These are phyloP conservation scores for Arctopsyche grandis DNA, from an alignment of 1,140 invertebrate genomes.

Conservation along the genomic window DNA sequence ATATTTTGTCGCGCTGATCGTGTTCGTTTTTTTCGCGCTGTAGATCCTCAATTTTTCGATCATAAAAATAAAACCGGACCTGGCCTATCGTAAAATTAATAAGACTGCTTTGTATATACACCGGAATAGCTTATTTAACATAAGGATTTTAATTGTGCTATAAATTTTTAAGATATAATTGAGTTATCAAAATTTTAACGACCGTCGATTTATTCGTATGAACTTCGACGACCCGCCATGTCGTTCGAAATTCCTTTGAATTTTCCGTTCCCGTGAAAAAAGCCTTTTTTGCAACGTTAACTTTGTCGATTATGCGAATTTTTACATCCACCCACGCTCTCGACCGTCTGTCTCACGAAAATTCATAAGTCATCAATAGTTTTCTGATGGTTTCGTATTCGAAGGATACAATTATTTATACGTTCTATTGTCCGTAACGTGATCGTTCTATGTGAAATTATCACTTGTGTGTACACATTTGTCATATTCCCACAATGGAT, in stretches of 20 bases:
- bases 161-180: conserved; percentile 43
- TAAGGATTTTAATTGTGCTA: conserved; percentile 32
- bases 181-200: conserved; percentile 35
- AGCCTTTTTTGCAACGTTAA: background rate
- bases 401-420: background rate
- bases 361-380: background rate
- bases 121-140: conserved; percentile 29
- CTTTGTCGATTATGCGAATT: too few relatives aligned
- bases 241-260: background rate
- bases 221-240: background rate
- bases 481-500: too few relatives aligned
- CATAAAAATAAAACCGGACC: conserved; percentile 37
- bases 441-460: background rate
- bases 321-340: too few relatives aligned
- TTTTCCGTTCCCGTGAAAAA: background rate
- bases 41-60: conserved; percentile 13
- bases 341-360: too few relatives aligned
- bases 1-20: conserved; percentile 4
- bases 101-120: conserved; percentile 37
- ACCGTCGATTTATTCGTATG: background rate
- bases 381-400: background rate
- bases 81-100: conserved; percentile 40
- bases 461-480: too few relatives aligned
- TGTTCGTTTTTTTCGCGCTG: background rate
- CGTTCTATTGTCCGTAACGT: background rate